Conservation (phyloP, 2,888 invertebrate species). For the Xestia ashworthii region DNA sequence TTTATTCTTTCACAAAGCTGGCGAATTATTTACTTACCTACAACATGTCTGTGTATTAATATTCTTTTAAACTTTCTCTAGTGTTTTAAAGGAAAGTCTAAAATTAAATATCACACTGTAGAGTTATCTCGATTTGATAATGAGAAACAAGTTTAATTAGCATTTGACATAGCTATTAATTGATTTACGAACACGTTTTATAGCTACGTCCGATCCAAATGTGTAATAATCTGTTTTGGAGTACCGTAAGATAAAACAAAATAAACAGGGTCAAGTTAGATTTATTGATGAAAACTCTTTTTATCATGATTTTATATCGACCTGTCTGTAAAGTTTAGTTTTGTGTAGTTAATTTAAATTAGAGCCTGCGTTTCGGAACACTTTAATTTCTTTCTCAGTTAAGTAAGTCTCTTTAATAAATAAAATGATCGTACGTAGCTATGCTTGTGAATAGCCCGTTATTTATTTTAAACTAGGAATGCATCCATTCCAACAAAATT, state of each 20-base stretch:
- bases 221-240: constrained; percentile 61
- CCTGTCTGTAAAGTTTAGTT: neutral
- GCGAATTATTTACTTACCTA: constrained; percentile 24
- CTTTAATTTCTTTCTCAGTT: neutral
- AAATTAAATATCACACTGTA: constrained; percentile 12
- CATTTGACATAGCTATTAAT: constrained; percentile 69
- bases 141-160: constrained; percentile 69
- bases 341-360: neutral
- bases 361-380: neutral
- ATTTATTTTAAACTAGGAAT: constrained; percentile 25
- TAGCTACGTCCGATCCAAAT: constrained; percentile 71
- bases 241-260: constrained; percentile 44
- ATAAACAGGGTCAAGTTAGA: neutral
- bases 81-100: neutral
- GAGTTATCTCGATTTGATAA: constrained; percentile 35
- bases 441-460: constrained; percentile 8
- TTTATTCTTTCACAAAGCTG: constrained; percentile 6
- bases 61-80: constrained; percentile 36
- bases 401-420: neutral
- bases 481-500: neutral
- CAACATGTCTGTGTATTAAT: constrained; percentile 3
- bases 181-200: constrained; percentile 71
- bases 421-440: neutral
- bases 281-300: neutral
- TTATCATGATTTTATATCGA: constrained; percentile 5